phyloP scores from a whole-genome alignment of 1,140 invertebrate genomes.

The Oedothorax gibbosus region DNA sequence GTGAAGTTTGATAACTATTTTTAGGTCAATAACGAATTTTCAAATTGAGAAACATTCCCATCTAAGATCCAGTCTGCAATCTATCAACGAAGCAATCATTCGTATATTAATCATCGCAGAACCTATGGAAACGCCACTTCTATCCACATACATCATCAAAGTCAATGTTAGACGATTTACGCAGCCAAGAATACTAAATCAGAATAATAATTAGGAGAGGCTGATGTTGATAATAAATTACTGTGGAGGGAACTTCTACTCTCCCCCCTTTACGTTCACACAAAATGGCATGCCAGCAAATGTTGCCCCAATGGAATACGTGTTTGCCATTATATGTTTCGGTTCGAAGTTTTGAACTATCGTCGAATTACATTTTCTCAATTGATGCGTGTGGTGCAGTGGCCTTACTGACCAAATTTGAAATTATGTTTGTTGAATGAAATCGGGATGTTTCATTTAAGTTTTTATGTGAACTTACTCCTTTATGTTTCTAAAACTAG shows the following conservation, averaged over 20 bases:
- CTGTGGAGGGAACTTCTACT: not conserved
- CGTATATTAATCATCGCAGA: slow-evolving; percentile 2
- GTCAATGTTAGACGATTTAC: slow-evolving; percentile 28
- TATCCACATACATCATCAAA: slow-evolving; percentile 41
- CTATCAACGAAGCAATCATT: slow-evolving; percentile 12
- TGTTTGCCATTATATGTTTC: slow-evolving; percentile 21
- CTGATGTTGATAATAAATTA: slow-evolving; percentile 30
- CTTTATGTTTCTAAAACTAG: no score
- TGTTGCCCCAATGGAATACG: slow-evolving; percentile 3
- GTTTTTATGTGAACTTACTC: no score
- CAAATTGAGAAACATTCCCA: no score
- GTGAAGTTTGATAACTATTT: no score
- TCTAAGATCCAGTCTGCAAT: no score
- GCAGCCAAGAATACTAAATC: slow-evolving; percentile 25
- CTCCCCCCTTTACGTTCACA: not conserved
- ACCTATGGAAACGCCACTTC: slow-evolving; percentile 12
- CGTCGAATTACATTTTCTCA: no score
- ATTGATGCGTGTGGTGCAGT: no score
- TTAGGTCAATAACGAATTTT: no score
- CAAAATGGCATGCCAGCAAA: slow-evolving; percentile 6
- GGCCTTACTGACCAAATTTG: no score
- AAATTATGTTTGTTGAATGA: no score
- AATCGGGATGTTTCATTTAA: no score
- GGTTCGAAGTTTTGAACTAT: not conserved
- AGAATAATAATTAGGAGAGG: slow-evolving; percentile 38